Evolutionary conservation across 2,888 invertebrate species (phyloP).

Genomic region (Plebejus melissa): DNA sequence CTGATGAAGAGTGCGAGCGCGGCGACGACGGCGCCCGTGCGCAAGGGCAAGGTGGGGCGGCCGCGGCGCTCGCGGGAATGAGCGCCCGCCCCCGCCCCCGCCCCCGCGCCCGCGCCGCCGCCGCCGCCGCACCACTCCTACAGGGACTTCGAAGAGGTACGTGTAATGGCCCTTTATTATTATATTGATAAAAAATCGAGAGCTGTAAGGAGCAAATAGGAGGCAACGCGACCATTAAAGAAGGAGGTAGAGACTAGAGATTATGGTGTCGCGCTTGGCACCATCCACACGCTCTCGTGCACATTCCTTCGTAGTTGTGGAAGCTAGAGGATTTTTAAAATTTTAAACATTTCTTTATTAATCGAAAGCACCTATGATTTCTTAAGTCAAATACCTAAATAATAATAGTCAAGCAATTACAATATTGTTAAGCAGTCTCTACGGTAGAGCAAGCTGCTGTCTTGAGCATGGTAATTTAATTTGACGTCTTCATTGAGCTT

Average conservation of each 20-base stretch:
- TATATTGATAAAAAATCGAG: background rate
- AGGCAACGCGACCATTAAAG: too few relatives aligned
- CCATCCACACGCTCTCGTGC: too few relatives aligned
- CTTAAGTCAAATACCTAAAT: too few relatives aligned
- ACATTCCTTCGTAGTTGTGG: too few relatives aligned
- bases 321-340: too few relatives aligned
- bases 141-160: slow-evolving; percentile 71
- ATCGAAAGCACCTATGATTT: background rate
- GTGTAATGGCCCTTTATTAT: slow-evolving; percentile 32
- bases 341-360: too few relatives aligned
- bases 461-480: background rate
- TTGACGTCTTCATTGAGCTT: background rate
- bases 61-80: slow-evolving; percentile 94
- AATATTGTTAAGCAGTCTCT: background rate
- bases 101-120: slow-evolving; percentile 48
- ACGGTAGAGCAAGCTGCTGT: background rate
- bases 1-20: slow-evolving; percentile 87
- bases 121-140: slow-evolving; percentile 56
- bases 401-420: too few relatives aligned
- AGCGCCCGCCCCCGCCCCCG: slow-evolving; percentile 61
- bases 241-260: too few relatives aligned
- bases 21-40: slow-evolving; percentile 81
- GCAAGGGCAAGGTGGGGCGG: slow-evolving; percentile 93
- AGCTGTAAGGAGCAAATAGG: too few relatives aligned
- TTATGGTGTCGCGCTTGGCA: too few relatives aligned